A percentile compares a stretch with the other conserved stretches of the same genome.
These are phyloP conservation scores for Apis florea DNA, from an alignment of 1,140 invertebrate genomes.

Conservation along the genomic window DNA sequence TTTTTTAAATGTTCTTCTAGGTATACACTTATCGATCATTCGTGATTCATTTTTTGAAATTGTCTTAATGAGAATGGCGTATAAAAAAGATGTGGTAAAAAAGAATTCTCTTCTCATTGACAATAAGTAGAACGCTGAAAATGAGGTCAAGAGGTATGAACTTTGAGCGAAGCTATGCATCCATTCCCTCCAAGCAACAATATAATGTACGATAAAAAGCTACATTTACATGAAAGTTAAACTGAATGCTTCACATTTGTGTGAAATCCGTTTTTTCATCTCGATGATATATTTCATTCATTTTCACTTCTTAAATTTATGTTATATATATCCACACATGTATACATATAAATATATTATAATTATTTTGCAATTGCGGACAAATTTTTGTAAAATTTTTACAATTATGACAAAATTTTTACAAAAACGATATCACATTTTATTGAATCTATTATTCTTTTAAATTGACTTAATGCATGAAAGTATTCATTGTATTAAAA, in stretches of 20 bases:
- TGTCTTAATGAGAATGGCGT: conserved; percentile 1
- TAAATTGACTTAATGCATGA: no score
- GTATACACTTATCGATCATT: neutral
- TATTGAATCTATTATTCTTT: no score
- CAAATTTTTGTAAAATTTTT: neutral
- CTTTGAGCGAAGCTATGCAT: conserved; percentile 10
- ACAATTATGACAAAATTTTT: no score
- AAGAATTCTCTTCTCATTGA: conserved; percentile 37
- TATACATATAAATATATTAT: neutral
- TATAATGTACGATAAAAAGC: neutral
- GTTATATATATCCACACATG: neutral
- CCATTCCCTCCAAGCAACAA: neutral
- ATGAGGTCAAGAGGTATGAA: conserved; percentile 41
- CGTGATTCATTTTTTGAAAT: conserved; percentile 4
- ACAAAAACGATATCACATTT: no score
- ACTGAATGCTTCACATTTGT: neutral
- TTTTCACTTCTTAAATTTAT: neutral
- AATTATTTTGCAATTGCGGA: neutral
- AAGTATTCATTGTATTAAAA: no score
- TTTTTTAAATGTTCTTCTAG: neutral
- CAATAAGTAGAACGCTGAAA: conserved; percentile 37
- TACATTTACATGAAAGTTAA: neutral
- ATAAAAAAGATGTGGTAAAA: neutral
- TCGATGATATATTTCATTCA: neutral
- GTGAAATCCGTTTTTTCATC: neutral